These are phyloP conservation scores for Eidolon dupreanum DNA, from an alignment of 2,797 vertebrate genomes.

Conservation along the genomic window DNA sequence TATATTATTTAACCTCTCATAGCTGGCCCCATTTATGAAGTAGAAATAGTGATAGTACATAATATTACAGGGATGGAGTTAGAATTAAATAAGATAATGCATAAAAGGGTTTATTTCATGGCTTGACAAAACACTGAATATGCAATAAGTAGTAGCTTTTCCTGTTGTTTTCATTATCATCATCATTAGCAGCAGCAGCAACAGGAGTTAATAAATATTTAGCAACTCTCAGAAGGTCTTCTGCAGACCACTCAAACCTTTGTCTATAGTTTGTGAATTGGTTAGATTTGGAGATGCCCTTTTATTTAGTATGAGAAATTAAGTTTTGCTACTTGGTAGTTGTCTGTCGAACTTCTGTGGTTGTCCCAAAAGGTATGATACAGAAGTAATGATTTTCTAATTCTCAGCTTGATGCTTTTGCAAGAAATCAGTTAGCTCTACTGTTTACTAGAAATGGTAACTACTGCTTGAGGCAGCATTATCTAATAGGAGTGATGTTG, in stretches of 20 bases:
- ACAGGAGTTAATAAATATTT: neutral
- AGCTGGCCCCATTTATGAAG: neutral
- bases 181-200: neutral
- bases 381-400: conserved; percentile 6
- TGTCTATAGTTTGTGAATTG: neutral
- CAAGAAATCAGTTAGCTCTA: neutral
- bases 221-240: neutral
- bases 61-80: neutral
- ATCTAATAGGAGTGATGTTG: neutral
- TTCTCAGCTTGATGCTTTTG: conserved; percentile 34
- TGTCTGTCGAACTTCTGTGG: neutral
- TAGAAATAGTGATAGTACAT: neutral
- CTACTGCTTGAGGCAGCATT: neutral
- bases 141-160: neutral
- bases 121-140: neutral
- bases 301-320: conserved; percentile 13
- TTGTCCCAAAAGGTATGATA: neutral
- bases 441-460: neutral
- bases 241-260: neutral
- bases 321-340: neutral
- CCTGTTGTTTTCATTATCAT: neutral
- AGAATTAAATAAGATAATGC: conserved; percentile 5
- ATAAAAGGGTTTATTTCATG: neutral
- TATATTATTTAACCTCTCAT: conserved; percentile 12
- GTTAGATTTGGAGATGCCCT: neutral